These are phyloP conservation scores for Halichoeres trimaculatus DNA, from an alignment of 2,113 vertebrate species.

Conservation along the genomic window DNA sequence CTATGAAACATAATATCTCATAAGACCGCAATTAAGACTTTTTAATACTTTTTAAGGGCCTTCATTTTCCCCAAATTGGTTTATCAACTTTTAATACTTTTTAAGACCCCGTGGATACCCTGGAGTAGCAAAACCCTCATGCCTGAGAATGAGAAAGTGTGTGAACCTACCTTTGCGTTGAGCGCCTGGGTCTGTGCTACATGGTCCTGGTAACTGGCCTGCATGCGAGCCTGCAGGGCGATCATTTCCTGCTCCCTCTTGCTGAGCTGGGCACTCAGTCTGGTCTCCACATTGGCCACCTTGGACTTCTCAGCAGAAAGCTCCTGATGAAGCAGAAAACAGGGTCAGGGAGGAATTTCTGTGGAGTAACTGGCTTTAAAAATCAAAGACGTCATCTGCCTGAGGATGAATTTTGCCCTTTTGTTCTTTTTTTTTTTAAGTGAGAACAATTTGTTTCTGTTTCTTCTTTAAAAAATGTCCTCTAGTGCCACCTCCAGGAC, in stretches of 20 bases:
- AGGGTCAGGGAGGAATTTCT: neutral
- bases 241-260: constrained; percentile 87
- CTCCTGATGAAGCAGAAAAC: constrained; percentile 82
- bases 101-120: too few species aligned
- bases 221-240: constrained; percentile 91
- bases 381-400: neutral
- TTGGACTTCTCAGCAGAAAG: constrained; percentile 89
- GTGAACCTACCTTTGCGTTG: constrained; percentile 88
- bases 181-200: constrained; percentile 89
- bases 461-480: constrained; percentile 1
- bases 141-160: too few species aligned
- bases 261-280: constrained; percentile 90
- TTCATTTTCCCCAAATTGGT: too few species aligned
- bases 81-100: too few species aligned
- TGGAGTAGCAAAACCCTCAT: too few species aligned
- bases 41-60: too few species aligned
- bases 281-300: constrained; percentile 82
- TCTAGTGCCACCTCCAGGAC: constrained; percentile 54
- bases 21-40: too few species aligned
- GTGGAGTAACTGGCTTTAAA: too few species aligned
- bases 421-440: too few species aligned
- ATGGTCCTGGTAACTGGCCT: constrained; percentile 93
- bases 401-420: neutral
- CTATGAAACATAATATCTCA: too few species aligned
- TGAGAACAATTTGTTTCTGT: neutral